A percentile compares a stretch with the other conserved stretches of the same genome.
These are phyloP conservation scores for Triplophysa dalaica DNA, from an alignment of 2,113 vertebrate genomes.

Conservation along the genomic window DNA sequence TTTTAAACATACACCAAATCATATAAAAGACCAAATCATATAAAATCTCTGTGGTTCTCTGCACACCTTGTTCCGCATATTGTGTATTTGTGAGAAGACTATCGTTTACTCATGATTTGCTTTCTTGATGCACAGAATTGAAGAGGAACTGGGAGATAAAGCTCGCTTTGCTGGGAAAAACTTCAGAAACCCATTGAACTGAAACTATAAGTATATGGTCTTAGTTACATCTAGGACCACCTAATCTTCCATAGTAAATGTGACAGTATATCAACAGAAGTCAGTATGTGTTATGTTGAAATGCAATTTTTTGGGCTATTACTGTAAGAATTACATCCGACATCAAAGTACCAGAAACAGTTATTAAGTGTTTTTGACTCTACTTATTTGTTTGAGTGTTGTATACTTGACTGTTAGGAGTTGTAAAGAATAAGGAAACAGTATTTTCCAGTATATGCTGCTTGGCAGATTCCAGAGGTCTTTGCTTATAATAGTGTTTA, in stretches of 20 bases:
- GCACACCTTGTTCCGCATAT: background rate
- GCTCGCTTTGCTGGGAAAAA: slow-evolving; percentile 89
- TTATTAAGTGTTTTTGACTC: background rate
- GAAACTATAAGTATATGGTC: background rate
- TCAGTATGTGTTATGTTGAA: background rate
- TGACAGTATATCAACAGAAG: background rate
- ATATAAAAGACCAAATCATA: too few relatives aligned
- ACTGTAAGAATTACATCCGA: background rate
- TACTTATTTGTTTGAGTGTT: background rate
- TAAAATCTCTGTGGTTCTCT: background rate
- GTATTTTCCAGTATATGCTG: slow-evolving; percentile 15
- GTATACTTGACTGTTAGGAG: background rate
- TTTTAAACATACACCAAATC: too few relatives aligned
- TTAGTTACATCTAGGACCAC: background rate
- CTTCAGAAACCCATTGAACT: slow-evolving; percentile 86
- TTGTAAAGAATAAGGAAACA: slow-evolving; percentile 20
- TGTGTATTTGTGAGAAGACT: background rate
- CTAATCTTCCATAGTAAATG: slow-evolving; percentile 9
- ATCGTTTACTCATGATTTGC: background rate
- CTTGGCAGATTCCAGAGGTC: background rate
- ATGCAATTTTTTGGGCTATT: background rate
- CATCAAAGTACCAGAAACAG: slow-evolving; percentile 5
- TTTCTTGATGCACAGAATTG: slow-evolving; percentile 79
- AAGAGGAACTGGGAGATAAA: slow-evolving; percentile 91
- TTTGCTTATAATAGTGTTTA: slow-evolving; percentile 18